A percentile compares a stretch with the other conserved stretches of the same genome.
Conservation (phyloP, 2,888 invertebrate genomes). For the Corbicula japonica region DNA sequence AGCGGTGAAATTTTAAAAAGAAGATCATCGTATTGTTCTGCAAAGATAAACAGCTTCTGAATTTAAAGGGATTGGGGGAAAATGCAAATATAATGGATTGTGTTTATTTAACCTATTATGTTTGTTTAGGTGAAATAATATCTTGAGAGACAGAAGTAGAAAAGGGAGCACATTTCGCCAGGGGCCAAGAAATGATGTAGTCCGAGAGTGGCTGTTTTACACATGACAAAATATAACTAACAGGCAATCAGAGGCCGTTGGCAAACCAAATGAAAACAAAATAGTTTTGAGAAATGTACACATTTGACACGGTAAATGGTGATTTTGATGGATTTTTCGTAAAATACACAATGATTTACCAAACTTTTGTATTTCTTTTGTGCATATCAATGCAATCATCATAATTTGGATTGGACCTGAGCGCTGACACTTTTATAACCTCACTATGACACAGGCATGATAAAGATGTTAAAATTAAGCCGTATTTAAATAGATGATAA, state of each 20-base stretch:
- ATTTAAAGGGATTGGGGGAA: too few species aligned
- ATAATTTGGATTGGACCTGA: slow-evolving; percentile 2
- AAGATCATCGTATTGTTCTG: slow-evolving; percentile 10
- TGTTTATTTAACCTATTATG: slow-evolving; percentile 22
- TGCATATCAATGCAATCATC: slow-evolving; percentile 1
- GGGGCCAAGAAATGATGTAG: slow-evolving; percentile 10
- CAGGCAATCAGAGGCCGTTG: slow-evolving; percentile 7
- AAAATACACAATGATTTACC: slow-evolving; percentile 24
- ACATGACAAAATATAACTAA: slow-evolving; percentile 33
- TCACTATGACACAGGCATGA: too few species aligned
- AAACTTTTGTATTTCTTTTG: slow-evolving; percentile 15
- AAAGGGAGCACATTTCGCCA: slow-evolving; percentile 12
- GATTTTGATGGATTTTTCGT: slow-evolving; percentile 14
- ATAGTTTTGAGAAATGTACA: slow-evolving; percentile 14
- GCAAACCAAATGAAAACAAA: slow-evolving; percentile 7
- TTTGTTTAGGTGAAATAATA: slow-evolving; percentile 30
- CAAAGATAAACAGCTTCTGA: slow-evolving; percentile 14
- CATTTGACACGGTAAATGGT: slow-evolving; percentile 1
- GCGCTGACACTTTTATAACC: slow-evolving; percentile 22
- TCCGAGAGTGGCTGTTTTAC: slow-evolving; percentile 9
- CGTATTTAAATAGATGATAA: too few species aligned
- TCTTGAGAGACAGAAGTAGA: slow-evolving; percentile 10
- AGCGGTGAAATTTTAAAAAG: neutral
- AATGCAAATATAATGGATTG: neutral
- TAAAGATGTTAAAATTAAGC: too few species aligned